Base-by-base conservation (phyloP, 2,113 vertebrate species). In the Macquaria ambigua region DNA sequence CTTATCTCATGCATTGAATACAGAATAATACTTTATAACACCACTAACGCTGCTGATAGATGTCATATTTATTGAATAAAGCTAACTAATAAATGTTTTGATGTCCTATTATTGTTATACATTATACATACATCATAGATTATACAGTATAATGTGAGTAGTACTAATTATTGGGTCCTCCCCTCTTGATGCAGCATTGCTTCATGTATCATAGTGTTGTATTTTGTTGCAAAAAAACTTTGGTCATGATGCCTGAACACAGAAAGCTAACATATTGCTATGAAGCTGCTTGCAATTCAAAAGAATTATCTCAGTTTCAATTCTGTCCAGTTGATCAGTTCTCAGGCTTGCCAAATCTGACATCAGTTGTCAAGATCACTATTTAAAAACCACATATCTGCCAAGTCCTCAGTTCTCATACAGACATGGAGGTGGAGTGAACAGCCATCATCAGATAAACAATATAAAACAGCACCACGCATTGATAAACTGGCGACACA, bases 361-460 rank as follows among this genome's bases (percentile, higher is more conserved):
- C 15, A 61, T 79, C 34, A 53, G 6, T 46, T 48, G 31, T 73
- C 23, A 59, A 62, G 5, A 67, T 59, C 20, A 14, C 4, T 1
- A 37, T 21, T 68, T 39, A 28, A 77, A 82, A 56, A 56, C 7
- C 4, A 9, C 43, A 53, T 7, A 11, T 14, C 28, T 37, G 71
- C 61, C 64, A 52, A 37, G 50, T 25, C 18, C 23, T 78, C 28
- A n/a, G 23, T 62, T 72, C 48, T 56, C 8, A 78, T 69, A 66
- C 31, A 50, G 41, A 55, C 21, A 61, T 52, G 58, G 15, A 55
- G n/a, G 58, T 55, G 61, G 12, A 62, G 20, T 4, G 3, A 6
- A 41, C 48, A 67, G 10, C n/a, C 9, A 66, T 77, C 34, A 15
- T 41, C 15, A 69, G 41, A 53, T 55, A 8, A 58, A 15, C 16